phyloP scores from a whole-genome alignment of 1,140 invertebrate genomes.

The Tetranychus cinnabarinus region DNA sequence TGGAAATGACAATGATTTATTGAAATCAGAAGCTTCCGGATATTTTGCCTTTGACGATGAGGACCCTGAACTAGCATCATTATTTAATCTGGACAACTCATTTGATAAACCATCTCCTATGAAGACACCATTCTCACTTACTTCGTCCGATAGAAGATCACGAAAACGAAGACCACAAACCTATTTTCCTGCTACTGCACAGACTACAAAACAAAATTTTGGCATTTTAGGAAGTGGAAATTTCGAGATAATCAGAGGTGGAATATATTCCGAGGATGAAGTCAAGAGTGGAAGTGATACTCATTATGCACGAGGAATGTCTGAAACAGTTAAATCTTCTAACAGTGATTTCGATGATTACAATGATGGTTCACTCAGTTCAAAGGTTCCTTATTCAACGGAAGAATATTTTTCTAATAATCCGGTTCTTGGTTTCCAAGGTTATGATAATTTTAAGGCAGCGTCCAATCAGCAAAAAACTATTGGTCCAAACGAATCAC shows the following conservation, averaged over 20 bases:
- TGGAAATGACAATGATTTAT: not conserved
- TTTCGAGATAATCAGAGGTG: slow-evolving; percentile 15
- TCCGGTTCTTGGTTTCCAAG: slow-evolving; percentile 15
- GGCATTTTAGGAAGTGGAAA: slow-evolving; percentile 15
- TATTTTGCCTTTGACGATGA: not conserved
- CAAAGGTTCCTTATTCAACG: not conserved
- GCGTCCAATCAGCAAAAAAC: not conserved
- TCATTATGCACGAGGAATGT: not conserved
- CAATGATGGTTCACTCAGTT: not conserved
- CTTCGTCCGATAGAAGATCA: too few relatives aligned
- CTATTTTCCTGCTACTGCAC: not conserved
- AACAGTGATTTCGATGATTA: not conserved
- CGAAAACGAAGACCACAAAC: not conserved
- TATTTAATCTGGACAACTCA: too few relatives aligned
- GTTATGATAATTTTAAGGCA: slow-evolving; percentile 14
- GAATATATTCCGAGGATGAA: slow-evolving; percentile 8
- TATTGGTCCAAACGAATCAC: not conserved
- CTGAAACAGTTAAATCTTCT: not conserved
- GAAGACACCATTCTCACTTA: too few relatives aligned
- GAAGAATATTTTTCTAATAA: slow-evolving; percentile 12
- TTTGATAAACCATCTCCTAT: too few relatives aligned
- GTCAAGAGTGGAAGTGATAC: not conserved
- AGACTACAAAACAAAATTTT: not conserved
- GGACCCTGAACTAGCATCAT: not conserved
- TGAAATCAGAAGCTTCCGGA: not conserved